phyloP scores from a whole-genome alignment of 2,113 vertebrate genomes.

The Hipposideros armiger region DNA sequence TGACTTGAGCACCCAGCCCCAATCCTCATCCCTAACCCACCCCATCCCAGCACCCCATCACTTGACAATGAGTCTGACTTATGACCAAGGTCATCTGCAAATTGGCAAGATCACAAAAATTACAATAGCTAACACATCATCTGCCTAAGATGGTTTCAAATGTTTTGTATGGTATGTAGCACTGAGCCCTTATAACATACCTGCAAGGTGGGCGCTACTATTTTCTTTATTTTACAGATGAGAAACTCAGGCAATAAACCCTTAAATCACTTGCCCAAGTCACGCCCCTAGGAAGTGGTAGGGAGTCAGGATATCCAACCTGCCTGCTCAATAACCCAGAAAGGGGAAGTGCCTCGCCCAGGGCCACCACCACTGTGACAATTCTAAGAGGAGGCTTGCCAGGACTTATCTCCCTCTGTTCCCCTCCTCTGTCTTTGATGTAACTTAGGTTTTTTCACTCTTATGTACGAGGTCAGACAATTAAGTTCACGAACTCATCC shows the following conservation, averaged over 20 bases:
- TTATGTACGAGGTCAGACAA: not conserved
- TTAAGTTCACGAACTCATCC: too few species aligned
- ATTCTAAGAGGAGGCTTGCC: accelerated
- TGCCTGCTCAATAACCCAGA: not conserved
- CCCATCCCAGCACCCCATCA: not conserved
- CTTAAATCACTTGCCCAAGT: not conserved
- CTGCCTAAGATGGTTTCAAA: not conserved
- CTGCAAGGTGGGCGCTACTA: not conserved
- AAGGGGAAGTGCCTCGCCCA: constrained; percentile 12
- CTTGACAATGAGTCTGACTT: not conserved
- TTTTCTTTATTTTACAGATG: not conserved
- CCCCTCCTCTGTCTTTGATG: not conserved
- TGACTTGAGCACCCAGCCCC: not conserved
- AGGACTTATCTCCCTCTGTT: not conserved
- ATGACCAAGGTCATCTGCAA: not conserved
- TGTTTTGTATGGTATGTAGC: not conserved
- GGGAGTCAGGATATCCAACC: not conserved
- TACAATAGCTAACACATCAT: not conserved
- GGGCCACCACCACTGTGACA: accelerated
- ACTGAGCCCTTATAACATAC: not conserved
- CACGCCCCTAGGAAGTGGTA: not conserved
- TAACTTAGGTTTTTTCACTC: constrained; percentile 13
- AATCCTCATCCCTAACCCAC: too few species aligned
- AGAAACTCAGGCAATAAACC: not conserved
- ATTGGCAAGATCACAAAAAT: not conserved